phyloP scores from a whole-genome alignment of 2,888 invertebrate species.

The Drosophila pullipes region DNA sequence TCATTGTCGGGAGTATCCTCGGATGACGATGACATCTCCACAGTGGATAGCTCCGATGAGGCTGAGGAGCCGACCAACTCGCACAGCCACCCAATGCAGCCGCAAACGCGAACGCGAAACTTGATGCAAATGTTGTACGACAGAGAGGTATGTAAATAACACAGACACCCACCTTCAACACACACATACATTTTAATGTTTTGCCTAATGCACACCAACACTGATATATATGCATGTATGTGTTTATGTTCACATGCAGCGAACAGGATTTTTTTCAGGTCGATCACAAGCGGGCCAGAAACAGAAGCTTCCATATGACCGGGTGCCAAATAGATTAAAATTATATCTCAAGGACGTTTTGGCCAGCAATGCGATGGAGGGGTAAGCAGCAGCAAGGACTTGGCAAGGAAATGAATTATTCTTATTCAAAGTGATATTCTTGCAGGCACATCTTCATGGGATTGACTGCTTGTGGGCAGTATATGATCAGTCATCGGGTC shows the following conservation, averaged over 20 bases:
- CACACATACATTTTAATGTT: neutral
- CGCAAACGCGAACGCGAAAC: conserved; percentile 65
- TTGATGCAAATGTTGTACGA: conserved; percentile 77
- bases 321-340: conserved; percentile 88
- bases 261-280: conserved; percentile 86
- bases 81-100: conserved; percentile 32
- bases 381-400: conserved; percentile 64
- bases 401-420: neutral
- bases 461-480: conserved; percentile 97
- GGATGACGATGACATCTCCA: conserved; percentile 77
- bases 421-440: conserved; percentile 36
- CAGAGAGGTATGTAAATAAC: conserved; percentile 73
- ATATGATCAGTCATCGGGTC: conserved; percentile 93
- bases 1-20: conserved; percentile 76
- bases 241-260: conserved; percentile 79
- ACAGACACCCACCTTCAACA: neutral
- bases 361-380: conserved; percentile 86
- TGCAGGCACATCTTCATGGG: conserved; percentile 96
- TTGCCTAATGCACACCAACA: conserved; percentile 59
- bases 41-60: conserved; percentile 80
- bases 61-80: conserved; percentile 53
- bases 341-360: conserved; percentile 89
- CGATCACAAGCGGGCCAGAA: conserved; percentile 85
- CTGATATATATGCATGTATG: neutral
- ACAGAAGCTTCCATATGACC: conserved; percentile 85